Evolutionary conservation across 1,140 invertebrate species (phyloP).

Genomic region (Sycophila sp.): DNA sequence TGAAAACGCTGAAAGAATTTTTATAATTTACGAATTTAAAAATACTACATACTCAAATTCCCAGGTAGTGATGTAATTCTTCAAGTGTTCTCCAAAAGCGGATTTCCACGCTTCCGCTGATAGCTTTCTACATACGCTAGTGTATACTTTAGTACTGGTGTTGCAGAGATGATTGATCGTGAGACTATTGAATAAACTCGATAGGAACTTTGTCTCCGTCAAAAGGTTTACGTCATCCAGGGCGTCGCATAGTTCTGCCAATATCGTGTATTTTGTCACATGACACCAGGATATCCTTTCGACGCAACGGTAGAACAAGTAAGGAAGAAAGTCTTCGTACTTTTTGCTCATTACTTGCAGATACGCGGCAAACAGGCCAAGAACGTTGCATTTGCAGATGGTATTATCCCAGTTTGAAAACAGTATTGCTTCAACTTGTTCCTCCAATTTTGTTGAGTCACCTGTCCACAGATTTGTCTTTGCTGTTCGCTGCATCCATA

Average conservation of each 20-base stretch:
- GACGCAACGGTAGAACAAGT: slow-evolving; percentile 44
- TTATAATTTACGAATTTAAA: not conserved
- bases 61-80: slow-evolving; percentile 45
- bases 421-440: slow-evolving; percentile 51
- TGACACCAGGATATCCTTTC: slow-evolving; percentile 55
- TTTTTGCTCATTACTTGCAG: slow-evolving; percentile 54
- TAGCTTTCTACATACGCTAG: slow-evolving; percentile 46
- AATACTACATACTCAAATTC: slow-evolving; percentile 49
- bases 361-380: slow-evolving; percentile 45
- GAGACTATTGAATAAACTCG: slow-evolving; percentile 46
- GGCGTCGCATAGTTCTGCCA: slow-evolving; percentile 51
- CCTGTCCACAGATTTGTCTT: slow-evolving; percentile 48
- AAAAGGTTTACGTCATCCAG: slow-evolving; percentile 38
- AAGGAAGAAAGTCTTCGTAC: slow-evolving; percentile 47
- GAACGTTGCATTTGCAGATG: slow-evolving; percentile 36
- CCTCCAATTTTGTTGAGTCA: slow-evolving; percentile 41
- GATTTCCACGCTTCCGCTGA: slow-evolving; percentile 46
- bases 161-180: slow-evolving; percentile 48
- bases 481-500: slow-evolving; percentile 49
- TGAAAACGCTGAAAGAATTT: too few species aligned
- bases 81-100: slow-evolving; percentile 42
- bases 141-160: slow-evolving; percentile 51
- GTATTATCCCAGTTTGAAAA: slow-evolving; percentile 48
- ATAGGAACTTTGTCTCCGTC: slow-evolving; percentile 40
- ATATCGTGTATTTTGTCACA: slow-evolving; percentile 53